Conservation (phyloP, 2,113 vertebrate genomes). For the Heterotis niloticus region DNA sequence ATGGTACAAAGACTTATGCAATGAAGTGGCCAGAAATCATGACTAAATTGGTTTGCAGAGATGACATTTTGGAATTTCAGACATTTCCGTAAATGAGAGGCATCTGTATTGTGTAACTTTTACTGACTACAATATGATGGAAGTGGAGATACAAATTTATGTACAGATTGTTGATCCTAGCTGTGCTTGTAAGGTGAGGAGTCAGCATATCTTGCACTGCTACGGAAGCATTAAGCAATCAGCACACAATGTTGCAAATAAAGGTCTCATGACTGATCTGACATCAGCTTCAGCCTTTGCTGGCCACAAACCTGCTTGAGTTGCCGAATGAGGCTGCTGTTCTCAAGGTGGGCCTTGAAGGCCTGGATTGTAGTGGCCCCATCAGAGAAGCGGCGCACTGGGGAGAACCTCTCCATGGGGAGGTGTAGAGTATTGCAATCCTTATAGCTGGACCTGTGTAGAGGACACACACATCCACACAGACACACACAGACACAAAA, state of each 20-base stretch:
- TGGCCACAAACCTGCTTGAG: constrained; percentile 84
- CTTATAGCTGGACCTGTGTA: constrained; percentile 88
- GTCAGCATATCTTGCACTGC: background rate
- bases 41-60: too few species aligned
- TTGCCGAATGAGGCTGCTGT: constrained; percentile 93
- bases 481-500: constrained; percentile 19
- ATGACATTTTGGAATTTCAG: too few species aligned
- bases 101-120: too few species aligned
- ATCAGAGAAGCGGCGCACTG: constrained; percentile 92
- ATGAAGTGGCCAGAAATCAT: too few species aligned
- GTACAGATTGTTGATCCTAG: too few species aligned
- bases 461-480: constrained; percentile 33
- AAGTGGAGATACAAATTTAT: too few species aligned
- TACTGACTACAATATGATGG: too few species aligned
- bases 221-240: too few species aligned
- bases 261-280: background rate
- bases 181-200: too few species aligned
- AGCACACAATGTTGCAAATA: too few species aligned
- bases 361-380: constrained; percentile 95
- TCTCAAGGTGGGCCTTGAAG: constrained; percentile 96
- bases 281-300: background rate
- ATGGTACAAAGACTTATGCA: too few species aligned
- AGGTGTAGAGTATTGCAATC: constrained; percentile 97
- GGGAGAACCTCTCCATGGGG: constrained; percentile 96
- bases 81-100: too few species aligned